Evolutionary conservation across 2,888 invertebrate species (phyloP), one percentile per base, ranked within the genome.

Genomic region (Drosophila putrida): DNA sequence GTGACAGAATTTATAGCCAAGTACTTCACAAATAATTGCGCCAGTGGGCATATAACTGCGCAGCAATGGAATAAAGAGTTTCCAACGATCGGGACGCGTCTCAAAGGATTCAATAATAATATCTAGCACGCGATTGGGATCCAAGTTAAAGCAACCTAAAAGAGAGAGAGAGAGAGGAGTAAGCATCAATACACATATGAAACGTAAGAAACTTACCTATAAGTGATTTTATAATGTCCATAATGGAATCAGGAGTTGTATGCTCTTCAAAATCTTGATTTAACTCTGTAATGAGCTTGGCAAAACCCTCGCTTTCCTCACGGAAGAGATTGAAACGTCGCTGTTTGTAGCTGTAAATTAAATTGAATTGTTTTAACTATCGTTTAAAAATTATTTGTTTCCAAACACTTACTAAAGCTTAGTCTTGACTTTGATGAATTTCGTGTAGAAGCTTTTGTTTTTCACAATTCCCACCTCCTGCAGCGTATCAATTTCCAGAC

Each of bases 221-320:
- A 60, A 99, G 93, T 2, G 98, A 98, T 91, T 98, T 97, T 59
- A 98, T 96, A 63, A 97, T 96, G 93, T 98, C 96, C 89, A 98
- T 94, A 79, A 96, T 94, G 75, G 94, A 94, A 87, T 94, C 94
- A 80, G 95, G 95, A 62, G 94, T 94, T 9, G 88, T 89, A 49
- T 89, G 89, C 27, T 90, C 90, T 15, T 92, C 89, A 61, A 92
- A 92, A 87, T 97, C 96, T 92, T 97, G 97, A 94, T 97, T 97
- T 68, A 99, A 93, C 93, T 99, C 99, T 15, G 97, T 96, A 64
- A 98, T 95, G 47, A 99, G 94, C 93, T 99, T 99, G 2, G 99
- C 97, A 93, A 98, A 99, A 6, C 99, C 99, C 94, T 99, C 99
- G 93, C 97, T 98, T 93, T 99, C 99, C 93, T 99, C 99, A 59